These are phyloP conservation scores for Etheostoma cragini DNA, from an alignment of 2,113 vertebrate species.

Conservation along the genomic window DNA sequence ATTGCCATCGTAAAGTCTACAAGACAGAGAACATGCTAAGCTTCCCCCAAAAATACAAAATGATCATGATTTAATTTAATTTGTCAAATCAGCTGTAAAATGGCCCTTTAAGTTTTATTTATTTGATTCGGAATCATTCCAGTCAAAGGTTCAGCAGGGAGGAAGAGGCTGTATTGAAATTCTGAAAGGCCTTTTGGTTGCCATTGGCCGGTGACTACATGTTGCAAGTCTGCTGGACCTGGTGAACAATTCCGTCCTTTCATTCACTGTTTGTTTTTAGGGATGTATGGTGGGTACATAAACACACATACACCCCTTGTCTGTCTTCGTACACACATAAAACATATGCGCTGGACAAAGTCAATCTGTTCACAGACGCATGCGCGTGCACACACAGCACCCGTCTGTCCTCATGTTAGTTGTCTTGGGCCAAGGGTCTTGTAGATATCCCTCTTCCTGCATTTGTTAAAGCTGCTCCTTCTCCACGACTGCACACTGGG, in stretches of 20 bases:
- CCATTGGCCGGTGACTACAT: slow-evolving; percentile 17
- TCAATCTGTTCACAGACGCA: slow-evolving; percentile 53
- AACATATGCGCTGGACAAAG: slow-evolving; percentile 48
- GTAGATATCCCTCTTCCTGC: slow-evolving; percentile 78
- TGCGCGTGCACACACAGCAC: slow-evolving; percentile 9
- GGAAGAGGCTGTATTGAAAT: slow-evolving; percentile 9
- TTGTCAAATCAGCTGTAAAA: slow-evolving; percentile 18
- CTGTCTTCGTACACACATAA: slow-evolving; percentile 48
- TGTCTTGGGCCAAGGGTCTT: slow-evolving; percentile 64
- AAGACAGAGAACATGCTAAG: slow-evolving; percentile 5
- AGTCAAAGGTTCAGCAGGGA: not conserved
- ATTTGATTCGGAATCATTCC: slow-evolving; percentile 24
- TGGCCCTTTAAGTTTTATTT: not conserved
- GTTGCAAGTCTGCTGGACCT: not conserved
- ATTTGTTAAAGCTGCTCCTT: slow-evolving; percentile 71
- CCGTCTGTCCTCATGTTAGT: slow-evolving; percentile 65
- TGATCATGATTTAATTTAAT: not conserved
- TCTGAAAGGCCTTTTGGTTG: slow-evolving; percentile 11
- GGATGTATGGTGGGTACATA: slow-evolving; percentile 44
- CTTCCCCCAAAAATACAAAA: not conserved
- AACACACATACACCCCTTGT: slow-evolving; percentile 26
- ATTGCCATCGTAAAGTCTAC: not conserved
- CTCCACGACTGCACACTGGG: slow-evolving; percentile 37
- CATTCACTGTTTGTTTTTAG: slow-evolving; percentile 66
- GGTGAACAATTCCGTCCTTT: slow-evolving; percentile 59